These are phyloP conservation scores for Hydrotaea cyrtoneurina DNA, from an alignment of 2,888 invertebrate species.

Conservation along the genomic window DNA sequence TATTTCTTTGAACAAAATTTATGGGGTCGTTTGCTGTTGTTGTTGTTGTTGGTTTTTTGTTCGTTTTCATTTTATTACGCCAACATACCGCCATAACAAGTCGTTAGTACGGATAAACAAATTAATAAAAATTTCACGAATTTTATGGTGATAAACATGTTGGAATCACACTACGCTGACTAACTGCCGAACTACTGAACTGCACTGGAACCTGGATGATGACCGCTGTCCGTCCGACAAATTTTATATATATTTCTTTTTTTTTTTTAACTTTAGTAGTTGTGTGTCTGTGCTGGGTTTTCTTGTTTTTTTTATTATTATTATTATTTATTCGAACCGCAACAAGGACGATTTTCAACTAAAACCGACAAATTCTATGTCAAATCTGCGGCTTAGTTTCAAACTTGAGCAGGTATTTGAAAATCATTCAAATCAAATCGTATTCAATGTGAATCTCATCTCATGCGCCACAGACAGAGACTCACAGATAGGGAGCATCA, in stretches of 20 bases:
- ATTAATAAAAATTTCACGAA: constrained; percentile 48
- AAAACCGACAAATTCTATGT: neutral
- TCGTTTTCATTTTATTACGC: neutral
- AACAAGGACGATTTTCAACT: constrained; percentile 28
- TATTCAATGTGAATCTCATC: constrained; percentile 4
- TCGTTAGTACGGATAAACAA: constrained; percentile 51
- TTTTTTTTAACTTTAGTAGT: no score
- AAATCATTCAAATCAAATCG: neutral
- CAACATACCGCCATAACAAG: constrained; percentile 58
- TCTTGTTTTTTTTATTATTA: no score
- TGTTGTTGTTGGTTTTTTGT: no score
- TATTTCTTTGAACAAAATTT: neutral
- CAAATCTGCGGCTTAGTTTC: constrained; percentile 8
- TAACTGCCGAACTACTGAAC: neutral
- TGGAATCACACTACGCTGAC: neutral
- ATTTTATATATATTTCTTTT: neutral
- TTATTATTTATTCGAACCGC: constrained; percentile 1
- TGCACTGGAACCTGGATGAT: neutral
- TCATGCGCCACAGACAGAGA: neutral
- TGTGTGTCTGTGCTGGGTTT: no score
- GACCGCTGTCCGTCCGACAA: neutral
- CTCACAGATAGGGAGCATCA: neutral
- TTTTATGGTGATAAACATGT: constrained; percentile 47
- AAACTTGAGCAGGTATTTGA: neutral
- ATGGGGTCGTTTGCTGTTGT: neutral